Base-by-base conservation (phyloP, 2,113 vertebrate genomes). In the Mirounga angustirostris region DNA sequence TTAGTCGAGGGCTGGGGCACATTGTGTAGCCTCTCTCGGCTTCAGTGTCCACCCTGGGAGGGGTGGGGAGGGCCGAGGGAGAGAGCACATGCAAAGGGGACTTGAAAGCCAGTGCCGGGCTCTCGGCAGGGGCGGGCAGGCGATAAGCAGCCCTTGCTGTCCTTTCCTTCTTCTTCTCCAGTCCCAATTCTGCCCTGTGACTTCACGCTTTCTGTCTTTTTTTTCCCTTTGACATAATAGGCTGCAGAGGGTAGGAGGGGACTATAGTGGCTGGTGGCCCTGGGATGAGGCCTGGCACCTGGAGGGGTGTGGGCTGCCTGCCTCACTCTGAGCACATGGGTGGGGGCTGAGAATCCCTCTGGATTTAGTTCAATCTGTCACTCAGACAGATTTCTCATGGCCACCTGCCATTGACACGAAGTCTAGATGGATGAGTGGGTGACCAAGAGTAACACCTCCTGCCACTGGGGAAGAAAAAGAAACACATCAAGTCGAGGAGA, bases 341-440 rank as follows among this genome's bases (percentile, higher is more conserved):
- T 10, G 1, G 56, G 91, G 59, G 16, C 22, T 15, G 0, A 24
- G 30, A 4, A 5, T 21, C 15, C 19, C 56, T 33, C 19, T 0
- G 4, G 43, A 19, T 58, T 88, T 61, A 36, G 24, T 52, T 22
- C 7, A 0, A 0, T 0, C 15, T 18, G 24, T 15, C n/a, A 58
- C 21, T 74, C 0, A 12, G 22, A 5, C 86, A 59, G 40, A 36
- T 59, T 65, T 86, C 46, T 58, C 36, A 14, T 40, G 40, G 54
- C 67, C 4, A 1, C 61, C 14, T 46, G 40, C 14, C 1, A 0
- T 0, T 12, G 46, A 50, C 16, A n/a, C 7, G 2, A 33, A 52
- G 50, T 28, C 15, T 78, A 78, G 14, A 9, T 50, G 74, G 33
- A 18, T 7, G 18, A 40, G 50, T 46, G 30, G 36, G 28, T 7